Evolutionary conservation across 2,888 invertebrate species (phyloP).

Genomic region (Schizaphis graminum): DNA sequence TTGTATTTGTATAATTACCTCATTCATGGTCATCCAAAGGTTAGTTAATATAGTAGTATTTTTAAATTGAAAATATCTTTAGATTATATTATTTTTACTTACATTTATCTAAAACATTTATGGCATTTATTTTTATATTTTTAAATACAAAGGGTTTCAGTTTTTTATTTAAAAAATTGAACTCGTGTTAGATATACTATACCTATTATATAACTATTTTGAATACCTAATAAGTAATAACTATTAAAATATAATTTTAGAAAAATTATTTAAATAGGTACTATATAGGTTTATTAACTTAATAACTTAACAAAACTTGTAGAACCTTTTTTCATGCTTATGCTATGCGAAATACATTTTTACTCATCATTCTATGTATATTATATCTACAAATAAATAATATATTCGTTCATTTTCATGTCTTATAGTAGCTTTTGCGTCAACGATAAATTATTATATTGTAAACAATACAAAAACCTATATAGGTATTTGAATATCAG

Average conservation of each 20-base stretch:
- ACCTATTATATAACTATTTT: background rate
- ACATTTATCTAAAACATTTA: background rate
- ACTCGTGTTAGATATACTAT: constrained; percentile 26
- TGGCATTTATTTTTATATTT: background rate
- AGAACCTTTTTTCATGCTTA: constrained; percentile 23
- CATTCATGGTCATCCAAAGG: constrained; percentile 7
- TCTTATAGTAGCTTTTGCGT: constrained; percentile 20
- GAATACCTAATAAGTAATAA: background rate
- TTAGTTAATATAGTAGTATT: constrained; percentile 3
- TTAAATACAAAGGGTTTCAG: background rate
- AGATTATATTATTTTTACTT: constrained; percentile 1
- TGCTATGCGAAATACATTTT: constrained; percentile 20
- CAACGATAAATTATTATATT: background rate
- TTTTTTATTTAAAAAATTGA: background rate
- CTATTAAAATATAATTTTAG: constrained; percentile 10
- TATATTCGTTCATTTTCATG: constrained; percentile 33
- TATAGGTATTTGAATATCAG: background rate
- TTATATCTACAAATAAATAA: constrained; percentile 5
- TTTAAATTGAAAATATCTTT: constrained; percentile 5
- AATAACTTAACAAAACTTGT: background rate
- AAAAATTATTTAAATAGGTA: background rate
- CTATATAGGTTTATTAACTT: background rate
- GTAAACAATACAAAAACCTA: background rate
- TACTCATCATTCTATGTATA: constrained; percentile 9
- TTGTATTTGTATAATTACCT: constrained; percentile 32